Percentiles rank a stretch among this genome's conserved stretches.
phyloP scores from a whole-genome alignment of 2,797 vertebrate genomes.

The Astyanax mexicanus region DNA sequence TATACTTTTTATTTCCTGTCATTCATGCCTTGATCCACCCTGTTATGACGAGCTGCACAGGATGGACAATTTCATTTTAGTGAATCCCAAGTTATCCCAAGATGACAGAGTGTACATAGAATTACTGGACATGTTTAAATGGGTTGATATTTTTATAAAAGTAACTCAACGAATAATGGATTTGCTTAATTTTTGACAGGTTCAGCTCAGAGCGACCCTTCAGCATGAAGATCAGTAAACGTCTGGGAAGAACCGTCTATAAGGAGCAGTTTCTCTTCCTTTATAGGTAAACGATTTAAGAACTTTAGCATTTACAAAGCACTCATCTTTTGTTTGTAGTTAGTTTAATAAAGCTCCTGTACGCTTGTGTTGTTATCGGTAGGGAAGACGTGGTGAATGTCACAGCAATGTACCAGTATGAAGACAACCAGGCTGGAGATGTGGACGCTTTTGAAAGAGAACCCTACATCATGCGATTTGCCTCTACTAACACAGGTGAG shows the following conservation, averaged over 20 bases:
- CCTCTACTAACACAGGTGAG: constrained; percentile 72
- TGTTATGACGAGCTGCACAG: too few species aligned
- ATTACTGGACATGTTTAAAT: too few species aligned
- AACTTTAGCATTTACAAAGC: background rate
- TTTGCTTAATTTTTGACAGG: constrained; percentile 50
- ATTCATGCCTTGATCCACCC: too few species aligned
- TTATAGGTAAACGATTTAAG: constrained; percentile 71
- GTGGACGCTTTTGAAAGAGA: constrained; percentile 77
- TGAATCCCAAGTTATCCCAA: too few species aligned
- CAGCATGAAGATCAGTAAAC: constrained; percentile 73
- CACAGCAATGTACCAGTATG: constrained; percentile 74
- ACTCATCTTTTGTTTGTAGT: too few species aligned
- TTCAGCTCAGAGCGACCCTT: constrained; percentile 61
- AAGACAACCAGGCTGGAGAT: constrained; percentile 67
- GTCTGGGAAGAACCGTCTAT: constrained; percentile 73
- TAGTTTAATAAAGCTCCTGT: background rate
- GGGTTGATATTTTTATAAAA: too few species aligned
- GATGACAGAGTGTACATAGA: too few species aligned
- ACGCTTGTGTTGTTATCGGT: constrained; percentile 12
- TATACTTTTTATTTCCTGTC: too few species aligned
- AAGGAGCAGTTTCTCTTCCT: constrained; percentile 85
- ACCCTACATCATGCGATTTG: constrained; percentile 80
- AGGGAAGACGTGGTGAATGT: constrained; percentile 75
- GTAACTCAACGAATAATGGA: too few species aligned
- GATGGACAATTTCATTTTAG: too few species aligned